A percentile compares a stretch with the other conserved stretches of the same genome.
These are phyloP conservation scores for Sesia apiformis DNA, from an alignment of 2,888 invertebrate genomes.

Conservation along the genomic window DNA sequence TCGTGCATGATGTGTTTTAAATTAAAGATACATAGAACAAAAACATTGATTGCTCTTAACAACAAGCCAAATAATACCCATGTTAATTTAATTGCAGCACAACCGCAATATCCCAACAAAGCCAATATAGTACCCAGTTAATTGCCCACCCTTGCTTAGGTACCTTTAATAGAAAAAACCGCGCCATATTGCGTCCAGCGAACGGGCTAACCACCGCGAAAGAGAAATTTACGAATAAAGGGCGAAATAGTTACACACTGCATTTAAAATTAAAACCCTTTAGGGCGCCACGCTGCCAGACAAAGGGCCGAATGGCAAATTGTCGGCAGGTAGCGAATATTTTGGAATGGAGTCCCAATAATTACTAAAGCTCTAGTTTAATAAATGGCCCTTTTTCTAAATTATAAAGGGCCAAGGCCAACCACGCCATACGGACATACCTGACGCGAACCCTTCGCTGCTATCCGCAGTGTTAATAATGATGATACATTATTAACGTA, in stretches of 20 bases:
- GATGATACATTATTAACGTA: too few relatives aligned
- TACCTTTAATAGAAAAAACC: slow-evolving; percentile 32
- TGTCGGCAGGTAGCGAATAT: slow-evolving; percentile 73
- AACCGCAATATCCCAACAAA: slow-evolving; percentile 56
- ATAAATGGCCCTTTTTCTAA: slow-evolving; percentile 72
- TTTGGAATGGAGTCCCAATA: slow-evolving; percentile 60
- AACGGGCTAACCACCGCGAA: slow-evolving; percentile 68
- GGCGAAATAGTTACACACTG: slow-evolving; percentile 67
- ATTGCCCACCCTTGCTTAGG: slow-evolving; percentile 63
- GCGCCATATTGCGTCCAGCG: slow-evolving; percentile 54
- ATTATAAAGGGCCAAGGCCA: slow-evolving; percentile 52
- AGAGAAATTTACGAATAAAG: slow-evolving; percentile 70
- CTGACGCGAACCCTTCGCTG: slow-evolving; percentile 61
- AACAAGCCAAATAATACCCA: too few relatives aligned
- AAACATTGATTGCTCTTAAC: too few relatives aligned
- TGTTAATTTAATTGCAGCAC: slow-evolving; percentile 26
- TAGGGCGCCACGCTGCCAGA: slow-evolving; percentile 74
- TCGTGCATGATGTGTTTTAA: too few relatives aligned
- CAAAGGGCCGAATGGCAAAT: slow-evolving; percentile 71
- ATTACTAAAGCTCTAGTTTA: slow-evolving; percentile 67
- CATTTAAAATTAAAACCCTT: slow-evolving; percentile 74
- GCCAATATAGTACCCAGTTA: slow-evolving; percentile 48
- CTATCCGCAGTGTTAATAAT: too few relatives aligned
- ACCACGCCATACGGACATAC: slow-evolving; percentile 71
- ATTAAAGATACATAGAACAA: too few relatives aligned